Conservation (phyloP, 1,140 invertebrate species). For the Oncopeltus fasciatus region DNA sequence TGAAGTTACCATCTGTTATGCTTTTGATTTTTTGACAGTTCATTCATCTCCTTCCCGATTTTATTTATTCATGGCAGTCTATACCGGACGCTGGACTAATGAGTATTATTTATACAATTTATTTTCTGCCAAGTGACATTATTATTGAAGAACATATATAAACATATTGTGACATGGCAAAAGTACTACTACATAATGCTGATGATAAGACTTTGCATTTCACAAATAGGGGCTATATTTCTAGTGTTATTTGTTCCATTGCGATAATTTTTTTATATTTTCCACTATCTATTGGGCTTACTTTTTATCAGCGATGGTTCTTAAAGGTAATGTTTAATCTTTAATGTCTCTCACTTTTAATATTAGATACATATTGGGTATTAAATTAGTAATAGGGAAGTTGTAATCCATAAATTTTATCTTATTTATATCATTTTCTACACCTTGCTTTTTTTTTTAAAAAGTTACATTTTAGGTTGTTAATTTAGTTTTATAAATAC, state of each 20-base stretch:
- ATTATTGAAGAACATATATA: too few species aligned
- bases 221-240: constrained; percentile 10
- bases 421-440: too few species aligned
- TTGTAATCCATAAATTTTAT: too few species aligned
- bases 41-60: not conserved
- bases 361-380: not conserved
- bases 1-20: constrained; percentile 8
- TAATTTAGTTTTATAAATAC: too few species aligned
- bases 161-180: constrained; percentile 13
- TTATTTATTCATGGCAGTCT: too few species aligned
- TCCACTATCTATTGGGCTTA: constrained; percentile 80
- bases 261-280: constrained; percentile 68
- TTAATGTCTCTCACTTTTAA: constrained; percentile 5
- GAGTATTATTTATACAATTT: too few species aligned
- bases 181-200: constrained; percentile 11
- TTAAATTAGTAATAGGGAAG: too few species aligned
- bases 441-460: too few species aligned
- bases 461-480: too few species aligned
- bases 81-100: too few species aligned
- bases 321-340: constrained; percentile 49
- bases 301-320: constrained; percentile 90
- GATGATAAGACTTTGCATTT: constrained; percentile 5
- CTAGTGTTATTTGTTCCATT: constrained; percentile 25
- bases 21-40: not conserved
- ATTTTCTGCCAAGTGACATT: too few species aligned